A percentile compares a stretch with the other conserved stretches of the same genome.
These are phyloP conservation scores for Neosilurus mollespiculum DNA, from an alignment of 2,797 vertebrate genomes.

Conservation along the genomic window DNA sequence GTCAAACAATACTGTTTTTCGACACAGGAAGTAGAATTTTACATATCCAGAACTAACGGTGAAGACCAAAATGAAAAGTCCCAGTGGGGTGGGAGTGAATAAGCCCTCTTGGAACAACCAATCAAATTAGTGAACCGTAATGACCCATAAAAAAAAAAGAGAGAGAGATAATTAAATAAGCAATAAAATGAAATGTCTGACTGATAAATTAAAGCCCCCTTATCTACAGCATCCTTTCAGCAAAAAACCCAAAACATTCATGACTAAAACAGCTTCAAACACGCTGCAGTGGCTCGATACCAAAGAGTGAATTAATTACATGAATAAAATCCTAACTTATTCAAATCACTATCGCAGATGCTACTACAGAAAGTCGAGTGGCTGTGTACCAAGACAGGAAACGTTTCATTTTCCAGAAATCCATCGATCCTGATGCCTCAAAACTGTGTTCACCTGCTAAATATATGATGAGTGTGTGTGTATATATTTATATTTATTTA, in stretches of 20 bases:
- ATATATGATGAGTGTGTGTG: neutral
- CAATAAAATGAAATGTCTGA: neutral
- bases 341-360: neutral
- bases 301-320: neutral
- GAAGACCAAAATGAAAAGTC: too few species aligned
- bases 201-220: neutral
- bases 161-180: neutral
- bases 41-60: too few species aligned
- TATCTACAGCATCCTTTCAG: neutral
- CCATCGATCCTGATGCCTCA: too few species aligned
- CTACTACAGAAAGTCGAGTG: neutral
- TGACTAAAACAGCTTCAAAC: neutral
- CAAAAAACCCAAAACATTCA: neutral
- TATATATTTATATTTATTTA: too few species aligned
- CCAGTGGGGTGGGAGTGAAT: too few species aligned
- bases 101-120: too few species aligned
- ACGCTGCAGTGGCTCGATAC: neutral
- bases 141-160: neutral
- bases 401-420: neutral
- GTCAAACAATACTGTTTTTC: too few species aligned
- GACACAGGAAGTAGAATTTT: too few species aligned
- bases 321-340: neutral
- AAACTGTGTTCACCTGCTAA: constrained; percentile 8
- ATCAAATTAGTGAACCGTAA: neutral
- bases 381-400: neutral